Conservation (phyloP, 2,797 vertebrate genomes). For the Coccyzus lansbergi region DNA sequence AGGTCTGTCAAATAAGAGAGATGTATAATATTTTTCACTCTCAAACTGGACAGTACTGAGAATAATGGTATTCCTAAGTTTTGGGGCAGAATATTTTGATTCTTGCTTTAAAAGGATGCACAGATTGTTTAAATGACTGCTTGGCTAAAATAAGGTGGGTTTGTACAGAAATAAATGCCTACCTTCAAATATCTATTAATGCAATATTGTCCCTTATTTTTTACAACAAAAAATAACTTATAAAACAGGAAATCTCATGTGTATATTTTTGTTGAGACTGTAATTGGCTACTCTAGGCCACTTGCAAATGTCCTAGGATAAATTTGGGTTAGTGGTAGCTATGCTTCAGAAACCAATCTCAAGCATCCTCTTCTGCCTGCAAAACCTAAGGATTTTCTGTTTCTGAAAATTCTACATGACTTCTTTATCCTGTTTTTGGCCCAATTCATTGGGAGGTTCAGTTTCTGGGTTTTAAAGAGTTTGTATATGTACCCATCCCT, state of each 20-base stretch:
- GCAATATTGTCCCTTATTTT: background rate
- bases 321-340: conserved; percentile 2
- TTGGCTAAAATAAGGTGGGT: conserved; percentile 38
- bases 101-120: conserved; percentile 30
- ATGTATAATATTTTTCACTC: background rate
- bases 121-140: background rate
- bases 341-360: background rate
- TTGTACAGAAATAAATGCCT: conserved; percentile 15
- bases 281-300: background rate
- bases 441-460: background rate
- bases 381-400: background rate
- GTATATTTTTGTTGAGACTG: conserved; percentile 19
- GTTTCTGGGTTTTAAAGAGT: background rate
- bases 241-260: conserved; percentile 18
- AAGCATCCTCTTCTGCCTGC: background rate
- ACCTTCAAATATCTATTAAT: conserved; percentile 3
- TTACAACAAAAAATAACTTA: background rate
- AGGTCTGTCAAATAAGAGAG: background rate
- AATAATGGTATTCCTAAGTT: background rate
- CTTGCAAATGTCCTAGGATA: background rate
- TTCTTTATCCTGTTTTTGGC: background rate
- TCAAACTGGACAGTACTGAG: background rate
- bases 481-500: background rate
- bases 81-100: background rate
- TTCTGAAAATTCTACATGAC: background rate